Base-by-base conservation (phyloP, 1,140 invertebrate genomes). In the Drosophila kikkawai region DNA sequence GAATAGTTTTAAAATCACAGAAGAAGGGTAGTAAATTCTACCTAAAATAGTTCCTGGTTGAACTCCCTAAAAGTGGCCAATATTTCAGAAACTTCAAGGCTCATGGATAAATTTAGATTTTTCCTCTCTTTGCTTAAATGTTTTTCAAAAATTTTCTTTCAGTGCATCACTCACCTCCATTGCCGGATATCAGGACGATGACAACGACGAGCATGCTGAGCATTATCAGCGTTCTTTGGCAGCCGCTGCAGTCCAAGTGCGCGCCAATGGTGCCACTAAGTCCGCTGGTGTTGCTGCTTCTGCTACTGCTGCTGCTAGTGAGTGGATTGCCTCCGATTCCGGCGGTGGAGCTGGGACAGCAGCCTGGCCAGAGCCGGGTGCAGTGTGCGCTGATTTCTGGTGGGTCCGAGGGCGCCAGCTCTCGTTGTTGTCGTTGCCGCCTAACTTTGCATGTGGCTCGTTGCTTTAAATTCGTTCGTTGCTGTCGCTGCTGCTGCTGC, bases 381-480 rank as follows among this genome's bases (percentile, higher is more conserved):
- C 70, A 82, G 70, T 65, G 70, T 47, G 66, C 56, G 44, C 58
- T 53, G 80, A 53, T 47, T 58, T 59, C 55, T 45, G 75, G 63
- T 68, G 70, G 51, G 58, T 69, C 66, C 50, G 45, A 70, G 42
- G 47, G 42, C 64, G 39, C 36, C 65, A 55, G 64, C 45, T 56
- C 51, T 44, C 44, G 58, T 45, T 71, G 67, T 69, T 57, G 63
- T 48, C 66, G 70, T n/a, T 71, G 76, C 57, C 44, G 45, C 51
- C 75, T 48, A 42, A 63, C 48, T 58, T 44, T 58, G 60, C 61
- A 58, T 75, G 73, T 51, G 60, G 67, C 70, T 85, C 85, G 85
- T 90, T 90, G 85, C 80, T 82, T 85, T 90, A 90, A 91, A 90
- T 90, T 88, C 85, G 85, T 90, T 91, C 53, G 79, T 85, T 84